Evolutionary conservation across 2,888 invertebrate genomes (phyloP), one percentile per base, ranked within the genome.

Genomic region (Formica aserva): DNA sequence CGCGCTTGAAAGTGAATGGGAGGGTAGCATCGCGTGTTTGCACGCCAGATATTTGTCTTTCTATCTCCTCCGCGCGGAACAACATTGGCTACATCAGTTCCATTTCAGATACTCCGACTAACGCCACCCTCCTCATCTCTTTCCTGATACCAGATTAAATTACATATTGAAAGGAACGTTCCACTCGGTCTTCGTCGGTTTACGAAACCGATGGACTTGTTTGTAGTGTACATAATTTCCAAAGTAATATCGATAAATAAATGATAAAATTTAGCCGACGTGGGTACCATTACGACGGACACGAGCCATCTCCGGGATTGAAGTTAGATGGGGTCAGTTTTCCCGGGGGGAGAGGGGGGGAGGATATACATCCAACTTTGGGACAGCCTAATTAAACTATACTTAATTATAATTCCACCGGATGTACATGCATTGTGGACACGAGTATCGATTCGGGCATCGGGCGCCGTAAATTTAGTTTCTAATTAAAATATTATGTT

Each of bases 281-380:
- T 26, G 72, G 52, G 60, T 15, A 45, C 45, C 45, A 11, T 45
- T 80, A 86, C 87, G 88, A 86, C 86, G 86, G 88, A 86, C 88
- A 78, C 81, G 90, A 66, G 71, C 84, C 77, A 67, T 66, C 86
- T 48, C 45, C 62, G 66, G 48, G 74, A 18, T 52, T 69, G 72
- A 89, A 89, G 88, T 89, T 89, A 88, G 86, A 89, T 89, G 82
- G 88, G 81, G 81, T 89, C 88, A 76, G 82, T 85, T 89, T 82
- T 84, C 86, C 83, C 80, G 78, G 52, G n/a, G 8, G 63, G 35
- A 35, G 5, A 35, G 63, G 78, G 38, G n/a, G 9, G 63, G 78
- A 52, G n/a, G 18, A n/a, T 82, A 84, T 82, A 48, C 65, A 65
- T 83, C 74, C 86, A 89, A 89, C 89, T 89, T 89, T 82, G 77